These are phyloP conservation scores for Lysandra bellargus DNA, from an alignment of 2,888 invertebrate species.

Conservation along the genomic window DNA sequence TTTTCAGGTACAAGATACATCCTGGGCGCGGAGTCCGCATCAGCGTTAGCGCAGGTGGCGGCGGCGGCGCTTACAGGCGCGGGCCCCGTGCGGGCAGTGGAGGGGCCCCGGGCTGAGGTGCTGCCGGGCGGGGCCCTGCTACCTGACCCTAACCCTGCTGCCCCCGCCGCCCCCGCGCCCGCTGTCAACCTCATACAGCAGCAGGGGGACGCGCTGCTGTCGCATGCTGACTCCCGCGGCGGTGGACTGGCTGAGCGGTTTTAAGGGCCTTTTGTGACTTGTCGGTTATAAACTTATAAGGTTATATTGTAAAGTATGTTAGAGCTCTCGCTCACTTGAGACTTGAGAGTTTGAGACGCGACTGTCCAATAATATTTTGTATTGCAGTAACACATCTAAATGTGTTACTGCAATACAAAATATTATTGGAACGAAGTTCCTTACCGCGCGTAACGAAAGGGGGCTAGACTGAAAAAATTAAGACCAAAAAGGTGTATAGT, in stretches of 20 bases:
- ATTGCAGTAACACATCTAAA: too few species aligned
- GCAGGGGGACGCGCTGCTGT: conserved; percentile 81
- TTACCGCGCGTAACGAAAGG: too few species aligned
- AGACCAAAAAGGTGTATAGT: too few species aligned
- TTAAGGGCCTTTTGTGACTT: conserved; percentile 43
- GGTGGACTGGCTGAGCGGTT: conserved; percentile 85
- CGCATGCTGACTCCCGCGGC: conserved; percentile 87
- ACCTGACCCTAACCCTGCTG: conserved; percentile 44
- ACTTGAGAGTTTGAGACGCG: too few species aligned
- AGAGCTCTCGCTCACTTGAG: too few species aligned
- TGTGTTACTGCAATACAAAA: too few species aligned
- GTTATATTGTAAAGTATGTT: background rate
- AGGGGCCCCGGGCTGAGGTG: conserved; percentile 49
- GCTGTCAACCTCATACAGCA: conserved; percentile 86
- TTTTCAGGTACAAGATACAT: conserved; percentile 62
- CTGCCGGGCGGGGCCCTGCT: conserved; percentile 45
- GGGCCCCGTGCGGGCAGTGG: conserved; percentile 46
- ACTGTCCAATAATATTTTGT: too few species aligned
- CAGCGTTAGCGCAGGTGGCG: conserved; percentile 53
- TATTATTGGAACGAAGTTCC: too few species aligned
- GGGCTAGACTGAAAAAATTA: too few species aligned
- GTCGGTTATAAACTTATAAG: background rate
- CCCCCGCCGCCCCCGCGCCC: conserved; percentile 52
- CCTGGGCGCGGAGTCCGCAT: conserved; percentile 60
- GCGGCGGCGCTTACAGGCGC: conserved; percentile 48